Conservation (phyloP, 2,888 invertebrate species). For the Agriopis marginaria region DNA sequence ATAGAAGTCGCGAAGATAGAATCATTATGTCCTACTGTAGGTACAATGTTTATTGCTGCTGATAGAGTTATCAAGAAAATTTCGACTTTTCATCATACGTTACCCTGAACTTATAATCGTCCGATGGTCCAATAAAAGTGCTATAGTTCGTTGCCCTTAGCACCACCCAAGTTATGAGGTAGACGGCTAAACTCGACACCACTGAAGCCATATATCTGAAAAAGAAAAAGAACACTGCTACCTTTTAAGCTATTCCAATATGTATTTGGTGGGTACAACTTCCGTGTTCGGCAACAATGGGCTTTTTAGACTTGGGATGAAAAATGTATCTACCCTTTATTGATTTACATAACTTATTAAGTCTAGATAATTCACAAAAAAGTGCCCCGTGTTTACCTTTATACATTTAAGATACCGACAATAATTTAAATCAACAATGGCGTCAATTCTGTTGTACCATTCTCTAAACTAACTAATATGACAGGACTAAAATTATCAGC, state of each 20-base stretch:
- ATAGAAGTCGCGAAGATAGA: not conserved
- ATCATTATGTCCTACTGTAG: not conserved
- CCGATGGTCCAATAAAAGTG: constrained; percentile 87
- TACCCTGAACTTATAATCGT: constrained; percentile 91
- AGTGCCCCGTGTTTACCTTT: no score
- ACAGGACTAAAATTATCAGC: no score
- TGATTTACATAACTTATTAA: no score
- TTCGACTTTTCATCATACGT: constrained; percentile 31
- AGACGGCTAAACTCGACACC: constrained; percentile 93
- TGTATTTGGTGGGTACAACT: not conserved
- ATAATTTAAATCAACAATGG: no score
- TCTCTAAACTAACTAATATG: no score
- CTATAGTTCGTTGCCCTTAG: constrained; percentile 83
- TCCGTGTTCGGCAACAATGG: not conserved
- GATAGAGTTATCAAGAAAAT: not conserved
- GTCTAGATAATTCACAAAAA: no score
- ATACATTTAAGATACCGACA: no score
- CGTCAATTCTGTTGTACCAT: no score
- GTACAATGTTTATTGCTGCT: no score
- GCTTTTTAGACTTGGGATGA: not conserved
- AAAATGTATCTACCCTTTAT: no score
- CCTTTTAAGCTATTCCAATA: not conserved
- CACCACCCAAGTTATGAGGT: constrained; percentile 92
- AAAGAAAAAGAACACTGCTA: constrained; percentile 43
- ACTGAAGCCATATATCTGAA: constrained; percentile 96